Conservation (phyloP, 2,113 vertebrate genomes). For the Ptilonorhynchus violaceus region DNA sequence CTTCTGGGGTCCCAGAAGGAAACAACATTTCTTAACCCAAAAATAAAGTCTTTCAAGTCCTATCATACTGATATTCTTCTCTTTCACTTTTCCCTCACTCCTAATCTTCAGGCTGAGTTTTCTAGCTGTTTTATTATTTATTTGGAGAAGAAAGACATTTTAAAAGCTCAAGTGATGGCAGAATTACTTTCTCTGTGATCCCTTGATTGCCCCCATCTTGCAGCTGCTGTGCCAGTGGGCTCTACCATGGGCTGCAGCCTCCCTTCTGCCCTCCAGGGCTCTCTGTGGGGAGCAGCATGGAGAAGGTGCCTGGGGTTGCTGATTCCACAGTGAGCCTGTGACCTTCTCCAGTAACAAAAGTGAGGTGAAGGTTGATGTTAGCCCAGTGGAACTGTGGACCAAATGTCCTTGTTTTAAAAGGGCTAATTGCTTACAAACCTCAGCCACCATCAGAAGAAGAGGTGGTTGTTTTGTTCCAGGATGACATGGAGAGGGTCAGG, state of each 20-base stretch:
- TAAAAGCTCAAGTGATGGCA: neutral
- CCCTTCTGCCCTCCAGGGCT: neutral
- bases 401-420: neutral
- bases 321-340: neutral
- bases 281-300: neutral
- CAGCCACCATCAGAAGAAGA: neutral
- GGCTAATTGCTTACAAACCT: neutral
- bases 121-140: neutral
- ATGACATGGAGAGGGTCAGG: neutral
- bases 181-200: neutral
- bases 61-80: neutral
- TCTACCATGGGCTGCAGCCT: neutral
- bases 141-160: neutral
- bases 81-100: neutral
- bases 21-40: neutral
- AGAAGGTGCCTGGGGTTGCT: neutral
- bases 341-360: neutral
- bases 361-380: neutral
- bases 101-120: neutral
- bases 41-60: neutral
- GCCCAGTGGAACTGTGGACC: neutral
- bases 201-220: neutral
- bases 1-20: neutral
- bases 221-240: neutral
- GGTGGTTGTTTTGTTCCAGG: neutral